Evolutionary conservation across 2,797 vertebrate species (phyloP).

Genomic region (Myotis vivesi): DNA sequence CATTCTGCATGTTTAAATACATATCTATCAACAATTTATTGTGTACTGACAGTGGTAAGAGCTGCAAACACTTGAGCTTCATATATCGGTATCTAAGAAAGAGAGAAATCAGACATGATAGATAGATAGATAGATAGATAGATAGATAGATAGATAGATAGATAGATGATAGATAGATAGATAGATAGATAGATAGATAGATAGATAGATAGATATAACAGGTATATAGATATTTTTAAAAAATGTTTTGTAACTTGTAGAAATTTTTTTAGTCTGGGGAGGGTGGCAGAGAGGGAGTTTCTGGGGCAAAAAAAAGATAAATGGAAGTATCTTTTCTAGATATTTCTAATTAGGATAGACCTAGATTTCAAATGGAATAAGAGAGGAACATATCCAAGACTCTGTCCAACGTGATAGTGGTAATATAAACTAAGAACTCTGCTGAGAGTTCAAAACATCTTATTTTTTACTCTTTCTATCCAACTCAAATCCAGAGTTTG

Average conservation of each 20-base stretch:
- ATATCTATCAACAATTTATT: neutral
- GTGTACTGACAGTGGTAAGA: neutral
- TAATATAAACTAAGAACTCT: neutral
- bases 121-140: neutral
- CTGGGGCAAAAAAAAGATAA: neutral
- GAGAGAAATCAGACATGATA: neutral
- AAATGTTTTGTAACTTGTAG: neutral
- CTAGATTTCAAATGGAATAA: neutral
- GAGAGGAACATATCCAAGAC: neutral
- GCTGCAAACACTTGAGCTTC: neutral
- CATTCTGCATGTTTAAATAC: constrained; percentile 65
- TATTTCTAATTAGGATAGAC: neutral
- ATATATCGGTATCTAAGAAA: neutral
- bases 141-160: neutral
- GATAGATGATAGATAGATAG: neutral
- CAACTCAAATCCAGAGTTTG: neutral
- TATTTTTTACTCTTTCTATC: neutral
- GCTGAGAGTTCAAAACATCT: neutral
- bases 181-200: neutral
- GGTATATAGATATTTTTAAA: neutral
- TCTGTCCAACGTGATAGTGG: neutral
- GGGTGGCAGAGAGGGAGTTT: neutral
- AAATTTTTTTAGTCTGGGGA: neutral
- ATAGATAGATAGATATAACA: neutral
- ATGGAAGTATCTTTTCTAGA: neutral